Conservation (phyloP, 2,888 invertebrate genomes). For the Acanthopleura granulata region DNA sequence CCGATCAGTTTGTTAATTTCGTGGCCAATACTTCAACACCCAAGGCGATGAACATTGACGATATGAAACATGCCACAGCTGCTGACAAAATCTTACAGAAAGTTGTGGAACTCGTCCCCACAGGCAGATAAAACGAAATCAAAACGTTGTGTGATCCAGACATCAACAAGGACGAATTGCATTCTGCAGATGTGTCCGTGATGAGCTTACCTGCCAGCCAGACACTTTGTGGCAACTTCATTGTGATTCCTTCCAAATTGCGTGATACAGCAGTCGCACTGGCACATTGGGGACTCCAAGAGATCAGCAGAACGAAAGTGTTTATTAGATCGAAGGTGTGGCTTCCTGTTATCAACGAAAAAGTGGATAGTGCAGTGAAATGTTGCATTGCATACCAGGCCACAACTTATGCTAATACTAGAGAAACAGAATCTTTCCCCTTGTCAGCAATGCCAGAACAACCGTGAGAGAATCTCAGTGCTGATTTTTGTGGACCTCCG, state of each 20-base stretch:
- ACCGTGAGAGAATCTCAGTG: conserved; percentile 30
- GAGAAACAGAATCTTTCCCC: conserved; percentile 29
- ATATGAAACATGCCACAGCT: conserved; percentile 4
- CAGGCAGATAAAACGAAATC: background rate
- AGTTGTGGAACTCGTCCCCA: conserved; percentile 5
- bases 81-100: conserved; percentile 11
- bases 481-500: conserved; percentile 33
- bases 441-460: conserved; percentile 32
- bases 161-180: background rate
- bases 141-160: background rate
- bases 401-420: conserved; percentile 19
- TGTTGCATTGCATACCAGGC: conserved; percentile 27
- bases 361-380: conserved; percentile 22
- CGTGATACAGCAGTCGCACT: conserved; percentile 19
- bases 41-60: conserved; percentile 16
- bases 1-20: conserved; percentile 33
- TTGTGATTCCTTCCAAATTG: conserved; percentile 8
- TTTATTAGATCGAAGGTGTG: no score
- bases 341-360: conserved; percentile 24
- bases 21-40: conserved; percentile 27
- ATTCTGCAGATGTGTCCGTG: background rate
- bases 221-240: background rate
- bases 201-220: conserved; percentile 3
- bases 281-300: conserved; percentile 32
- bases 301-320: conserved; percentile 25